These are phyloP conservation scores for Hippocampus comes DNA, from an alignment of 2,113 vertebrate genomes.

Conservation along the genomic window DNA sequence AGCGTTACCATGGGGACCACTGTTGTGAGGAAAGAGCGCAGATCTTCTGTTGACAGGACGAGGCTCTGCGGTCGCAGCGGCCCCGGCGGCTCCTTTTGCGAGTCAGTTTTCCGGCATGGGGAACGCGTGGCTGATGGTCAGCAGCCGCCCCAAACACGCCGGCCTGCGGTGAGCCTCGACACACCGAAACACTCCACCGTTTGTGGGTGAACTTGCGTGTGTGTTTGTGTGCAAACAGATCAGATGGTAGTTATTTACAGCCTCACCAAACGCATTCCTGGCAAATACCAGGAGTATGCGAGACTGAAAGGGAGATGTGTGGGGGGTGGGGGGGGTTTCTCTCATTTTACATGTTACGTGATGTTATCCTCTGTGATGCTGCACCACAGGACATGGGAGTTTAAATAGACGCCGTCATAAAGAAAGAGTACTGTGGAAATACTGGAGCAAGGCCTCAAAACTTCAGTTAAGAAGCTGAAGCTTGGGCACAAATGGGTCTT, in stretches of 20 bases:
- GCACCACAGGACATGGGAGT: not conserved
- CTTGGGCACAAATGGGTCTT: too few relatives aligned
- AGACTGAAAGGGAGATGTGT: slow-evolving; percentile 12
- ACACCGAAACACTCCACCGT: slow-evolving; percentile 33
- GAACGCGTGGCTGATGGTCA: slow-evolving; percentile 19
- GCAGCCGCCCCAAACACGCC: slow-evolving; percentile 25
- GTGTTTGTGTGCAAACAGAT: slow-evolving; percentile 31
- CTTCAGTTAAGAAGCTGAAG: too few relatives aligned
- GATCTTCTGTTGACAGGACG: slow-evolving; percentile 42
- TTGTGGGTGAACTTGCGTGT: slow-evolving; percentile 22
- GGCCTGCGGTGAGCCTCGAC: slow-evolving; percentile 5
- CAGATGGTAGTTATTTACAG: slow-evolving; percentile 38
- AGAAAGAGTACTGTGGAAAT: too few relatives aligned
- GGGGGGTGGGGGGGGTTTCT: not conserved
- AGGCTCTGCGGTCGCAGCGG: slow-evolving; percentile 26
- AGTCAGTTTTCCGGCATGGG: slow-evolving; percentile 27
- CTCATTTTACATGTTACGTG: slow-evolving; percentile 1
- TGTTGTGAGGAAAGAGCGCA: slow-evolving; percentile 54
- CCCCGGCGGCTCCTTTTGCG: slow-evolving; percentile 15
- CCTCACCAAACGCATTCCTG: slow-evolving; percentile 35
- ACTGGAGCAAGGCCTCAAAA: too few relatives aligned
- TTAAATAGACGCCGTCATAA: too few relatives aligned
- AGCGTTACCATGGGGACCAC: slow-evolving; percentile 58
- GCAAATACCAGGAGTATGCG: slow-evolving; percentile 24
- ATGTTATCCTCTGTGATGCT: slow-evolving; percentile 4